Evolutionary conservation across 2,797 vertebrate species (phyloP).

Genomic region (Pangasius larnaudii): DNA sequence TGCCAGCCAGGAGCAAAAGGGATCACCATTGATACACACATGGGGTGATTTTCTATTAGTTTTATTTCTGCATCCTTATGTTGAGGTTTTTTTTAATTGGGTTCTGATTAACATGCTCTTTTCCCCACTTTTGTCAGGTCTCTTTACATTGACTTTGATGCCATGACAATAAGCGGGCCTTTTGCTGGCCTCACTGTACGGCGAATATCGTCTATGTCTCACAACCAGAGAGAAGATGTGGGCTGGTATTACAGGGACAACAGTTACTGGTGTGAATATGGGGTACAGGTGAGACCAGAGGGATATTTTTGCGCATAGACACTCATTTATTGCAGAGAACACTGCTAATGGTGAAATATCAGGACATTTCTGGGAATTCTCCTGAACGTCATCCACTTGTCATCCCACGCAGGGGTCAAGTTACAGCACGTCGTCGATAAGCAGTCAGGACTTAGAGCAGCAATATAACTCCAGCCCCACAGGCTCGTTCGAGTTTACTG

Average conservation of each 20-base stretch:
- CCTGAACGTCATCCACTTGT: not conserved
- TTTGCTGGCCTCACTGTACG: constrained; percentile 45
- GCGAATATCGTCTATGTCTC: constrained; percentile 51
- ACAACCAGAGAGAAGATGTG: constrained; percentile 59
- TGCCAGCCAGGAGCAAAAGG: constrained; percentile 71
- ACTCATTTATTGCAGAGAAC: not conserved
- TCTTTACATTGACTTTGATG: constrained; percentile 70
- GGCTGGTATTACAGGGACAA: constrained; percentile 74
- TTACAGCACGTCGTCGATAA: constrained; percentile 53
- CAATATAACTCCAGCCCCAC: constrained; percentile 56
- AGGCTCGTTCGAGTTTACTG: constrained; percentile 61
- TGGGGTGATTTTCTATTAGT: constrained; percentile 52
- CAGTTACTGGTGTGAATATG: constrained; percentile 71
- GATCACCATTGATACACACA: constrained; percentile 62
- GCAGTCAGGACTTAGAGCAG: constrained; percentile 64
- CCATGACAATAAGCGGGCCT: constrained; percentile 39
- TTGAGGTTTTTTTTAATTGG: not conserved
- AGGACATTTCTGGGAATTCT: not conserved
- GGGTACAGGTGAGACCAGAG: constrained; percentile 59
- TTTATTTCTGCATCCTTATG: not conserved
- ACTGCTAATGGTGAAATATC: not conserved
- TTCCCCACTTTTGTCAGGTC: constrained; percentile 52
- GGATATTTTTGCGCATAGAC: not conserved
- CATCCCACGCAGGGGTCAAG: constrained; percentile 47
- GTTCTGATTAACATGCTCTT: not conserved